phyloP scores from a whole-genome alignment of 1,140 invertebrate species.

The Temnothorax longispinosus region DNA sequence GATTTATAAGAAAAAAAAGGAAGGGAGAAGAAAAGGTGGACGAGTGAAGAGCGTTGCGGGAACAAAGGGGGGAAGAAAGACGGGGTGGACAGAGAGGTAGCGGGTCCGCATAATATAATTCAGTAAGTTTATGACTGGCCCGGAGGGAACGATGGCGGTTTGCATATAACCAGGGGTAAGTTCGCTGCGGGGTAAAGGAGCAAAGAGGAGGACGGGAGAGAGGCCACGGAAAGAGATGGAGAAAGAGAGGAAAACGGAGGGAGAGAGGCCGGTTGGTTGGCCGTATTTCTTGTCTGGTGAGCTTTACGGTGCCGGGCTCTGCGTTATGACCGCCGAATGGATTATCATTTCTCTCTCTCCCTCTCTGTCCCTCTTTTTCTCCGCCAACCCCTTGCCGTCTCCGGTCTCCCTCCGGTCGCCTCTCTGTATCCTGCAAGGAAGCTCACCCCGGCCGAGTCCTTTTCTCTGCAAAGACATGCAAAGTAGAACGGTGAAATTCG shows the following conservation, averaged over 20 bases:
- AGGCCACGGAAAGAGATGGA: conserved; percentile 54
- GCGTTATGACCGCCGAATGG: conserved; percentile 85
- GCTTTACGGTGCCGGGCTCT: conserved; percentile 82
- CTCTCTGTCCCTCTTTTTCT: conserved; percentile 66
- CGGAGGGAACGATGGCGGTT: conserved; percentile 83
- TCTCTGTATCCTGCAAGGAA: conserved; percentile 72
- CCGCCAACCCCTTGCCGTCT: conserved; percentile 48
- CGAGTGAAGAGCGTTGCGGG: conserved; percentile 44
- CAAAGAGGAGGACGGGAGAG: conserved; percentile 51
- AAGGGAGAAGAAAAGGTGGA: conserved; percentile 32
- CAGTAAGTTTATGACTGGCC: conserved; percentile 86
- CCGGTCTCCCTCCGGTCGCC: conserved; percentile 40
- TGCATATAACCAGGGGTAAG: conserved; percentile 85
- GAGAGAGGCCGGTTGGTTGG: conserved; percentile 78
- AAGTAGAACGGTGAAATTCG: conserved; percentile 71
- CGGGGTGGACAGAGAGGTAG: conserved; percentile 70
- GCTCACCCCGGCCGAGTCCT: conserved; percentile 62
- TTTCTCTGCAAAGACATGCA: conserved; percentile 76
- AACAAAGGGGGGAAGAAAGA: conserved; percentile 62
- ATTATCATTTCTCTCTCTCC: conserved; percentile 83
- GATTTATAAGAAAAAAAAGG: conserved; percentile 55
- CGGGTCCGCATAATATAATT: conserved; percentile 85
- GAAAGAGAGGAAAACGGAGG: conserved; percentile 67
- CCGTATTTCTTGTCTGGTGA: conserved; percentile 86
- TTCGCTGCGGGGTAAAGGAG: conserved; percentile 77